phyloP scores from a whole-genome alignment of 1,140 invertebrate genomes.

The Charaxes varanes region DNA sequence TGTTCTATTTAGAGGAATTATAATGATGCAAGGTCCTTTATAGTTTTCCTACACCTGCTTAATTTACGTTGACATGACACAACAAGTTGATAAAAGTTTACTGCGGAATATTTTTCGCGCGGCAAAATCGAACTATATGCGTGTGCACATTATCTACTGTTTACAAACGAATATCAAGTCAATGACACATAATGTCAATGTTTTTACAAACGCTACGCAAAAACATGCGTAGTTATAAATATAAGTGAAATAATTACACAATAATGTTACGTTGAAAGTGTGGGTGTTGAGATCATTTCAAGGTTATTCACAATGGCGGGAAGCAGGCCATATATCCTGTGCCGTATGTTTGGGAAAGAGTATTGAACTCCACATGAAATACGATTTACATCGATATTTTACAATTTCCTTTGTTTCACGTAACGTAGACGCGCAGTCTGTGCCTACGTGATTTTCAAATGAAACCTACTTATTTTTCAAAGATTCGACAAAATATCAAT shows the following conservation, averaged over 20 bases:
- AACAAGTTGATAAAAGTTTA: too few relatives aligned
- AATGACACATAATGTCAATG: constrained; percentile 16
- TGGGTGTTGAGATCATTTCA: constrained; percentile 44
- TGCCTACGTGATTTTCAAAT: constrained; percentile 6
- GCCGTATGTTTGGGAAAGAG: constrained; percentile 8
- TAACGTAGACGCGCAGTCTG: constrained; percentile 38
- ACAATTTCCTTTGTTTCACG: constrained; percentile 22
- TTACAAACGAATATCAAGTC: constrained; percentile 8
- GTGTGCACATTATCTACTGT: background rate
- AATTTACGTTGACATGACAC: too few relatives aligned
- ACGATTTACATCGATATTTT: constrained; percentile 6
- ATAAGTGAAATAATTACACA: constrained; percentile 51
- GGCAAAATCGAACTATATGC: constrained; percentile 1
- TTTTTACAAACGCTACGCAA: constrained; percentile 27
- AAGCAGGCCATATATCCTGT: constrained; percentile 29
- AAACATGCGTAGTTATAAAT: constrained; percentile 38
- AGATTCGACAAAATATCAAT: background rate
- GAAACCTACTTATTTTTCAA: constrained; percentile 3
- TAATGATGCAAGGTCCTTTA: too few relatives aligned
- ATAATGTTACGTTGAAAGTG: constrained; percentile 45
- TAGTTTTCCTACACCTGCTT: too few relatives aligned
- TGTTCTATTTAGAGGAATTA: too few relatives aligned
- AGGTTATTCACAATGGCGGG: constrained; percentile 55
- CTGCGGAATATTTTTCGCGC: background rate
- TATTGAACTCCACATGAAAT: constrained; percentile 12